Conservation (phyloP, 2,888 invertebrate species). For the Patella ulyssiponensis region DNA sequence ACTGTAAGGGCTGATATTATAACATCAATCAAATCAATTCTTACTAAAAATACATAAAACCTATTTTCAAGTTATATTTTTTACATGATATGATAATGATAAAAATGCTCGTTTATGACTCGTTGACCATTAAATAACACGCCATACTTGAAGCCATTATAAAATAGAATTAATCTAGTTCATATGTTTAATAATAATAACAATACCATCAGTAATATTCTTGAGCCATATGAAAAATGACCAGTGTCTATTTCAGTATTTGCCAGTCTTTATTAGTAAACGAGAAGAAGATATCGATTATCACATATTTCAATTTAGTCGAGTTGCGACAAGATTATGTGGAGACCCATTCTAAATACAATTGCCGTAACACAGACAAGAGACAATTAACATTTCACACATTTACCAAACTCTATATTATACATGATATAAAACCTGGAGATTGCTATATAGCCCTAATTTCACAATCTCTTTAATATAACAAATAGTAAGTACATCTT, state of each 20-base stretch:
- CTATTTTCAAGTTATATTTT: too few species aligned
- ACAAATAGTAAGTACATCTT: too few species aligned
- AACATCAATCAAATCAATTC: too few species aligned
- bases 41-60: too few species aligned
- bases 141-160: not conserved
- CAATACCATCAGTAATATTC: not conserved
- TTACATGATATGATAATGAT: too few species aligned
- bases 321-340: not conserved
- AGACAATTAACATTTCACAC: conserved; percentile 12
- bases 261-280: conserved; percentile 1
- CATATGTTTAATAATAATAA: too few species aligned
- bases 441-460: too few species aligned
- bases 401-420: not conserved
- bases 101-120: not conserved
- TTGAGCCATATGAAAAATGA: not conserved
- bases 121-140: not conserved
- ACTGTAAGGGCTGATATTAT: too few species aligned
- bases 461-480: too few species aligned
- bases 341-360: not conserved
- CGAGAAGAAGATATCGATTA: not conserved
- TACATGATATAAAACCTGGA: too few species aligned
- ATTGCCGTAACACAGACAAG: not conserved
- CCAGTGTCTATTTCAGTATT: conserved; percentile 7
- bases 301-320: conserved; percentile 12
- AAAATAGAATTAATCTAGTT: conserved; percentile 3